Percentiles rank a stretch among this genome's conserved stretches.
These are phyloP conservation scores for Acipenser oxyrinchus DNA, from an alignment of 2,797 vertebrate species.

Conservation along the genomic window DNA sequence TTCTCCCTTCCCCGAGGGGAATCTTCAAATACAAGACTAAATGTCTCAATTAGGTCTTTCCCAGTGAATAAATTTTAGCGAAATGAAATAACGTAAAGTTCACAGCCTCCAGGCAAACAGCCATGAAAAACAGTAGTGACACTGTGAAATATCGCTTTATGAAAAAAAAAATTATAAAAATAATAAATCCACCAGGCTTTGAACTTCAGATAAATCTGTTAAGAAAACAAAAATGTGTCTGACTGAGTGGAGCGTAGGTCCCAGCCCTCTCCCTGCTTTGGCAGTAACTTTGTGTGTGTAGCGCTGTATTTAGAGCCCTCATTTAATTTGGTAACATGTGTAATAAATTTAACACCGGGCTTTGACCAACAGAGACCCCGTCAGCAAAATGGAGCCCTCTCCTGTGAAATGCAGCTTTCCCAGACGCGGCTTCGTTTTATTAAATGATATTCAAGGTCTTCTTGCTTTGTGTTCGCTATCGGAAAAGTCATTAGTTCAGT, in stretches of 20 bases:
- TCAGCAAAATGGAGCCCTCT: no score
- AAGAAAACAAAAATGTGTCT: constrained; percentile 42
- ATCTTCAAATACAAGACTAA: background rate
- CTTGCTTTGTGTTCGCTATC: no score
- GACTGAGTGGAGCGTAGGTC: constrained; percentile 28
- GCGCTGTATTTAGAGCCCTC: constrained; percentile 46
- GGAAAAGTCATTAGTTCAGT: no score
- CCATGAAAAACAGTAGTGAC: constrained; percentile 49
- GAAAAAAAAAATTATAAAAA: constrained; percentile 40
- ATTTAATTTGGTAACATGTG: constrained; percentile 55
- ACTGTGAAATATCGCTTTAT: constrained; percentile 51
- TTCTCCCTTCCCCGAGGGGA: background rate
- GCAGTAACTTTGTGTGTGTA: constrained; percentile 35
- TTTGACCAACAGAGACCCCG: constrained; percentile 38
- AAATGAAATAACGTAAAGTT: constrained; percentile 47
- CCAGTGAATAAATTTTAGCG: constrained; percentile 37
- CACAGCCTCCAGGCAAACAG: constrained; percentile 42
- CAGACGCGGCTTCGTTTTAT: no score
- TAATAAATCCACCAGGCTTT: constrained; percentile 39
- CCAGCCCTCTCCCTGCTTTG: constrained; percentile 39
- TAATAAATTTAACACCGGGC: constrained; percentile 58
- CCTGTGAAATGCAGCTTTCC: no score
- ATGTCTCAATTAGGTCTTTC: constrained; percentile 24
- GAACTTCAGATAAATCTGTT: constrained; percentile 29
- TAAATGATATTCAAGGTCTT: no score